Evolutionary conservation across 1,140 invertebrate species (phyloP).

Genomic region (Lordiphosa collinella): DNA sequence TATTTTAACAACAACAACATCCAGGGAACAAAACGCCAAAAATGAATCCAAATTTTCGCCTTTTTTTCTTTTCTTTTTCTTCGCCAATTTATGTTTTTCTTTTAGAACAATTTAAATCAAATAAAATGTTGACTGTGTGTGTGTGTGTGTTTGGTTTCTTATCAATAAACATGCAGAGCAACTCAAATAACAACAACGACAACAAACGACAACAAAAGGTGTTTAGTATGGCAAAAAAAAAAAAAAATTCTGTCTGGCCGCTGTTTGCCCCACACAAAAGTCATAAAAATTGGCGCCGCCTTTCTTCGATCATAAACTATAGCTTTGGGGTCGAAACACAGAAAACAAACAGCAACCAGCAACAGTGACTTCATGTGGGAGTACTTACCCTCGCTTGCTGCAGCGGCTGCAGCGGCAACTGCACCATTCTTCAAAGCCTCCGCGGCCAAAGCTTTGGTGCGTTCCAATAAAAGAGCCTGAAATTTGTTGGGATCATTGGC

Average conservation of each 20-base stretch:
- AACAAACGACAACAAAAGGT: slow-evolving; percentile 22
- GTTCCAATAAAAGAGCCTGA: slow-evolving; percentile 88
- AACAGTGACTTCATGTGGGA: neutral
- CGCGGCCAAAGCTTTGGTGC: slow-evolving; percentile 86
- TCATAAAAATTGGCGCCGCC: slow-evolving; percentile 67
- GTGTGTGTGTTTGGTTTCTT: slow-evolving; percentile 8
- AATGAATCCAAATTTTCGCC: slow-evolving; percentile 61
- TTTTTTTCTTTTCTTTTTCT: slow-evolving; percentile 19
- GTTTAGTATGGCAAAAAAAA: slow-evolving; percentile 11
- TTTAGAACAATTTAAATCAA: slow-evolving; percentile 33
- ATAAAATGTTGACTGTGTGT: slow-evolving; percentile 18
- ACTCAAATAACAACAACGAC: slow-evolving; percentile 33
- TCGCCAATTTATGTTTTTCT: slow-evolving; percentile 19
- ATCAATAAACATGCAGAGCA: slow-evolving; percentile 66
- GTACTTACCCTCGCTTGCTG: slow-evolving; percentile 75
- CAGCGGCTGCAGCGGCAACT: slow-evolving; percentile 28
- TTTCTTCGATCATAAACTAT: slow-evolving; percentile 13
- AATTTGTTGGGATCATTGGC: slow-evolving; percentile 84
- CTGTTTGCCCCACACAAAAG: slow-evolving; percentile 10
- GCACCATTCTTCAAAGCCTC: slow-evolving; percentile 74
- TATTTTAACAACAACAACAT: slow-evolving; percentile 62
- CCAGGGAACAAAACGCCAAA: slow-evolving; percentile 76
- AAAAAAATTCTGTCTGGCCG: slow-evolving; percentile 4
- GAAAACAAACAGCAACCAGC: slow-evolving; percentile 1
- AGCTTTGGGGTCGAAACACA: slow-evolving; percentile 8